Evolutionary conservation across 1,140 invertebrate species (phyloP), one percentile per base, ranked within the genome.

Genomic region (Bombus difficillimus): DNA sequence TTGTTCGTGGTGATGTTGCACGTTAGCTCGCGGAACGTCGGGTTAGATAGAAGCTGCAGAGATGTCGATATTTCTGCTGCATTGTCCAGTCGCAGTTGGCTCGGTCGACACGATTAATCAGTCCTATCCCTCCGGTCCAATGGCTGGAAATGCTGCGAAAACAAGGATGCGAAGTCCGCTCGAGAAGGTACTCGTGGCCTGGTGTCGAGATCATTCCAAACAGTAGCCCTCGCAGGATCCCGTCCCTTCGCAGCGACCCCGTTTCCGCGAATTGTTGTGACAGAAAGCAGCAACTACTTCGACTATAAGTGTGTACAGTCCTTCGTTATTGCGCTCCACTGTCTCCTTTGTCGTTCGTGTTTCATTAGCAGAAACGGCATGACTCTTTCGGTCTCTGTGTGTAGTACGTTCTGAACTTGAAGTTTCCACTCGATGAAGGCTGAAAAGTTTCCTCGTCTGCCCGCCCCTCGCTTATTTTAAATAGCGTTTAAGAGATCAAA

Each of bases 131-230:
- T 76, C 9, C 68, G 72, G 22, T 25, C 25, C 43, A 73, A 53
- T 66, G 82, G 77, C 83, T 86, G 81, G 85, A 85, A 91, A 91
- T 88, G 89, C 78, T 92, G 72, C 75, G 89, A 91, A 91, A 92
- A 92, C 90, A 89, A 82, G 80, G 85, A 87, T 71, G 75, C 88
- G 62, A 87, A 83, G 59, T 88, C 69, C 83, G 47, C 77, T 90
- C 62, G 83, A 88, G 88, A 68, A 90, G 76, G 81, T 47, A 90
- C 89, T 90, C 59, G 86, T 90, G 72, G 68, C 77, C 81, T 83
- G 73, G 88, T 87, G 87, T 90, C 90, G 89, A 92, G 91, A 92
- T 91, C 90, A 92, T 91, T 91, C 84, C 87, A 92, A 92, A 92
- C 86, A 92, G 86, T 81, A 77, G 85, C 82, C 86, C 82, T 79